Percentiles rank a stretch among this genome's conserved stretches.
Conservation (phyloP, 2,797 vertebrate species). For the Neosalanx taihuensis region DNA sequence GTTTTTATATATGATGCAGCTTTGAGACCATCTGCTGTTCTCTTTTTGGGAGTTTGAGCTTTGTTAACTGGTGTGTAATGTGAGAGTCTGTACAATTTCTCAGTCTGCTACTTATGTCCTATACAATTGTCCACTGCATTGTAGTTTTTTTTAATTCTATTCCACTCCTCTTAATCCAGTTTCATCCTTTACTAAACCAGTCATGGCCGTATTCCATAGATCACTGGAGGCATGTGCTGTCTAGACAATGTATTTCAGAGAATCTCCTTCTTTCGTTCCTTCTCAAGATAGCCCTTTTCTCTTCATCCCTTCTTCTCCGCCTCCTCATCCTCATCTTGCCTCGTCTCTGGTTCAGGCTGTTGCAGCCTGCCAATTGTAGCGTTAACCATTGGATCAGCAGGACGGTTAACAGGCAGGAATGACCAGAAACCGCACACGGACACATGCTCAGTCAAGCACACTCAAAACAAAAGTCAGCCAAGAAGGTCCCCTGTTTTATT, state of each 20-base stretch:
- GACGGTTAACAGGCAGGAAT: conserved; percentile 49
- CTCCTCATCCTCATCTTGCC: neutral
- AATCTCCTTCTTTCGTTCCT: neutral
- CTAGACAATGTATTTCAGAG: neutral
- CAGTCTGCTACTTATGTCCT: neutral
- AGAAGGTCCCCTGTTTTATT: conserved; percentile 2
- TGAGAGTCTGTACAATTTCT: neutral
- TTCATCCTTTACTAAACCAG: neutral
- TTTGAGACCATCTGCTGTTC: conserved; percentile 42
- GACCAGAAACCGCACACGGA: conserved; percentile 56
- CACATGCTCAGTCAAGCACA: conserved; percentile 52
- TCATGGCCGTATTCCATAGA: neutral
- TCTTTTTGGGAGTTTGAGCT: conserved; percentile 33
- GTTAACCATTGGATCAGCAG: conserved; percentile 48
- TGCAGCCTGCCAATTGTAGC: conserved; percentile 57
- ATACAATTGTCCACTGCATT: neutral
- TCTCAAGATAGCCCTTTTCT: neutral
- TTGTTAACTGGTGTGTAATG: neutral
- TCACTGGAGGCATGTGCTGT: neutral
- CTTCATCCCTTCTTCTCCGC: neutral
- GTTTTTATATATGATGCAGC: conserved; percentile 24
- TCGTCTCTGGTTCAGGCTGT: conserved; percentile 45
- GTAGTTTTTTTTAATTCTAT: neutral
- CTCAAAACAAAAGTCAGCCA: conserved; percentile 38
- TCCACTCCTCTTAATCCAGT: neutral